phyloP scores from a whole-genome alignment of 2,113 vertebrate genomes.

The Hydropotes inermis region DNA sequence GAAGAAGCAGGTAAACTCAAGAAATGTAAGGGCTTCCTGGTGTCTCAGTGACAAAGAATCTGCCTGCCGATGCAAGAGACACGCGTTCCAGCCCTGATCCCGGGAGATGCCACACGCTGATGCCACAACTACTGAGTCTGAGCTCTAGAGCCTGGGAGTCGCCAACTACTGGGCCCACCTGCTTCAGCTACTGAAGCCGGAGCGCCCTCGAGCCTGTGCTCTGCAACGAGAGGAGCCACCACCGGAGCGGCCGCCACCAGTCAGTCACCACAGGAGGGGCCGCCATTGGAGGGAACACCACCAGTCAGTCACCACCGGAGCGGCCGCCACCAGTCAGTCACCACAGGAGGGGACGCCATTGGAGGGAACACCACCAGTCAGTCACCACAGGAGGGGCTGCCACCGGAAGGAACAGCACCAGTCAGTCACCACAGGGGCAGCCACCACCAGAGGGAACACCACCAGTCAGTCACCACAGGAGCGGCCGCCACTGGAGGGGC shows the following conservation, averaged over 20 bases:
- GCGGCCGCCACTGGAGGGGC: too few relatives aligned
- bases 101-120: not conserved
- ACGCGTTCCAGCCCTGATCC: rapidly evolving
- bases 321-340: too few relatives aligned
- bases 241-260: too few relatives aligned
- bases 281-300: too few relatives aligned
- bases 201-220: not conserved
- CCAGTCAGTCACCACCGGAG: too few relatives aligned
- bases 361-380: too few relatives aligned
- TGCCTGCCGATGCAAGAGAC: not conserved
- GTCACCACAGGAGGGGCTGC: too few relatives aligned
- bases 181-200: not conserved
- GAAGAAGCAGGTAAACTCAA: not conserved
- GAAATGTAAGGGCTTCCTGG: not conserved
- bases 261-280: too few relatives aligned
- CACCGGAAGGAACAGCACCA: too few relatives aligned
- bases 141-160: not conserved
- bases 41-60: not conserved
- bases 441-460: too few relatives aligned
- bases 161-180: rapidly evolving
- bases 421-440: too few relatives aligned
- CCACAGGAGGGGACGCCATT: rapidly evolving
- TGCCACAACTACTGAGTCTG: not conserved
- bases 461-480: too few relatives aligned
- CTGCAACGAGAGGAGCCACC: not conserved